Base-by-base conservation (phyloP, 2,797 vertebrate species). In the Etheostoma perlongum region DNA sequence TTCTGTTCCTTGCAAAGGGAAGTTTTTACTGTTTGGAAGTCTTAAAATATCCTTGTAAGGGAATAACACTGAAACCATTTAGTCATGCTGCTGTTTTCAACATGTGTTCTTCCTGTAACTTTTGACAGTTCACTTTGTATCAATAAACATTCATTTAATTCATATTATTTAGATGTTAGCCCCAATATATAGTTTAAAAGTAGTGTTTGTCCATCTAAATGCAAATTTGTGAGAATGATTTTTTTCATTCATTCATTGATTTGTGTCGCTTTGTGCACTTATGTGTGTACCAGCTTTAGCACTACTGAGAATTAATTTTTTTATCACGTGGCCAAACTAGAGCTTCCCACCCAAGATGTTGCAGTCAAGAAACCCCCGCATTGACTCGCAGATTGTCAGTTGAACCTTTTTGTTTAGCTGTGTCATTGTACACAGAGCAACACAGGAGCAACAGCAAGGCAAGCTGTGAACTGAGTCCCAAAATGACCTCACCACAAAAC, bases 1-100 rank as follows among this genome's bases (percentile, higher is more conserved):
- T 87, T 76, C 61, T 85, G 61, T 81, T 81, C 83, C 72, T 59
- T 65, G 25, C 46, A 40, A 63, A 55, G 44, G 57, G 57, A 47
- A 21, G 33, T 59, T 46, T 65, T 79, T 75, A 47, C 52, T 70
- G 51, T 72, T 67, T 58, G 60, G 57, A 79, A 57, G 49, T 67
- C 40, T 67, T 15, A 72, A 65, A 71, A 55, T 30, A 33, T 66
- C 27, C 76, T 30, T 53, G 23, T 16, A 42, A 66, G 25, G 51
- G 54, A 67, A 64, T n/a, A 21, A 60, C 15, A 49, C 54, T 49
- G 30, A 62, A 76, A 83, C 47, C 46, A 27, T 64, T 70, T 54
- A 73, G 52, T 65, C 47, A 27, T 42, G 49, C 52, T 67, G 61
- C 59, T 25, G 62, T 47, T 72, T 62, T 36, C 46, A 27, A 23